Evolutionary conservation across 1,140 invertebrate genomes (phyloP).

Genomic region (Procambarus clarkii): DNA sequence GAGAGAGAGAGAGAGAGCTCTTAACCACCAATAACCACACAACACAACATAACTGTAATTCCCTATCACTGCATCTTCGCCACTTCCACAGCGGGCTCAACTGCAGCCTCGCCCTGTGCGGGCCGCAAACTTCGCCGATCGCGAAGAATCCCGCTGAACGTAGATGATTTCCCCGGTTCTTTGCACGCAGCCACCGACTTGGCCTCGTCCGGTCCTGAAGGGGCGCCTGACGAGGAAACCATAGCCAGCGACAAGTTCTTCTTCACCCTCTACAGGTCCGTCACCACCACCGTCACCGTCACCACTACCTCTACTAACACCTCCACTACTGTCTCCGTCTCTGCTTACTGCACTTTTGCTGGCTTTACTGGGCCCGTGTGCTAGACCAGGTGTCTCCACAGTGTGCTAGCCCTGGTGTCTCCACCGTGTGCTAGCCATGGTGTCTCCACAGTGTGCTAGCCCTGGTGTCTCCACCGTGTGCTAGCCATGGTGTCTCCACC

Average conservation of each 20-base stretch:
- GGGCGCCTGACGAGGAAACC: background rate
- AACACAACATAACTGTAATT: background rate
- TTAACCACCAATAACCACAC: background rate
- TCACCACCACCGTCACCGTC: conserved; percentile 10
- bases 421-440: background rate
- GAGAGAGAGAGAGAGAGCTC: too few relatives aligned
- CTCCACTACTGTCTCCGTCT: conserved; percentile 30
- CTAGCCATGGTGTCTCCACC: too few relatives aligned
- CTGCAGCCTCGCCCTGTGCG: background rate
- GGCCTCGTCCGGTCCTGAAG: background rate
- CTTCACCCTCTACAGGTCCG: background rate
- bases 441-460: too few relatives aligned
- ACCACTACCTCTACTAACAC: conserved; percentile 31
- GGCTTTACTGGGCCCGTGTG: conserved; percentile 20
- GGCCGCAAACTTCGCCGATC: conserved; percentile 6
- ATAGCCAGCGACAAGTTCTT: background rate
- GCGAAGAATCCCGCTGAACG: background rate
- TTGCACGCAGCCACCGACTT: background rate
- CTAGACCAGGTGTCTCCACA: background rate
- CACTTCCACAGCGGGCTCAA: background rate
- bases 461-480: too few relatives aligned
- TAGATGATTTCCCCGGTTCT: background rate
- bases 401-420: background rate
- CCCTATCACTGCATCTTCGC: too few relatives aligned
- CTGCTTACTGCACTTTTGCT: conserved; percentile 19